A percentile compares a stretch with the other conserved stretches of the same genome.
phyloP scores from a whole-genome alignment of 2,888 invertebrate species.

The Labia minor region DNA sequence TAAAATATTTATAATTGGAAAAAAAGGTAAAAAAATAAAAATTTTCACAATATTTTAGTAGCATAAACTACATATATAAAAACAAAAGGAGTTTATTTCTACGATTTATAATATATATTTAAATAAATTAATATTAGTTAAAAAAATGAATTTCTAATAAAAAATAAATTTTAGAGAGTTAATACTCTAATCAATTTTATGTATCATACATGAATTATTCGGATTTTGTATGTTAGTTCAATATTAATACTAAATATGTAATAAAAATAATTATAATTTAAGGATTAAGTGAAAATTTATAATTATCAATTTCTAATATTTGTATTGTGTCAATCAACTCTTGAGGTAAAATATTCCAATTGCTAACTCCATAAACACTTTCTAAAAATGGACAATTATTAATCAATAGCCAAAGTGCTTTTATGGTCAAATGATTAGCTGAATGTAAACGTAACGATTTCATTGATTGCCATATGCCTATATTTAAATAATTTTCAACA shows the following conservation, averaged over 20 bases:
- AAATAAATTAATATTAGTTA: too few species aligned
- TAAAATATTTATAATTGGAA: too few species aligned
- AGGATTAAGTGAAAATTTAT: background rate
- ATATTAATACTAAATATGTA: background rate
- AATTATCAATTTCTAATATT: conserved; percentile 1
- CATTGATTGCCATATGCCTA: background rate
- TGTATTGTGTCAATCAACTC: background rate
- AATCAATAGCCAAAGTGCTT: background rate
- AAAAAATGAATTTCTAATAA: too few species aligned
- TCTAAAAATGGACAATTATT: background rate
- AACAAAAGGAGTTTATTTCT: too few species aligned
- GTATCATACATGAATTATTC: too few species aligned
- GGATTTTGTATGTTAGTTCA: too few species aligned
- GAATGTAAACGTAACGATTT: background rate
- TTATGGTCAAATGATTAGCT: background rate
- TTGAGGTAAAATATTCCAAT: background rate
- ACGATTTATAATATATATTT: too few species aligned
- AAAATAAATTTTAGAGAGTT: too few species aligned
- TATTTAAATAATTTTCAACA: background rate
- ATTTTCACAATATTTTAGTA: too few species aligned
- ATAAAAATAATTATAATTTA: background rate
- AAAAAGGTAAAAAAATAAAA: too few species aligned
- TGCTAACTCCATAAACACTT: background rate
- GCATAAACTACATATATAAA: too few species aligned
- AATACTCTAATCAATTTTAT: too few species aligned